Base-by-base conservation (phyloP, 2,888 invertebrate genomes). In the Aphodius sticticus region DNA sequence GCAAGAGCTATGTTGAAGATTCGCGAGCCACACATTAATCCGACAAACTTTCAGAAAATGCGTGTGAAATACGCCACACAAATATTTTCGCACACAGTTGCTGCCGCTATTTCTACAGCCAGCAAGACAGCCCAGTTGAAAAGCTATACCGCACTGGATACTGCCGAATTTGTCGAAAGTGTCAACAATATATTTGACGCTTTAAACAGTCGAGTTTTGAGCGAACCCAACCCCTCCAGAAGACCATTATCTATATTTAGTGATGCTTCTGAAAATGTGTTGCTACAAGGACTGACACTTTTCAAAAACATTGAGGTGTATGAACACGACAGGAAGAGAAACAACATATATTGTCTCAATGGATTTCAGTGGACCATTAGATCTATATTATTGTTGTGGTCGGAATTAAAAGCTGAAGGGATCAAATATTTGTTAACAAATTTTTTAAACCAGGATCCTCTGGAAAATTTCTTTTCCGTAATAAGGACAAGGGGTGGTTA, bases 111-210 rank as follows among this genome's bases (percentile, higher is more conserved):
- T 76, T n/a, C 26, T 78, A 82, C 82, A 14, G 82, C 77, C 38
- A 53, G 77, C n/a, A 69, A 37, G 69, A 82, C 80, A 76, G 14
- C 76, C 5, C 76, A 82, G 70, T 69, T 80, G 69, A 69, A 71
- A 69, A 81, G 78, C 76, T 72, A 69, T 12, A 81, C 83, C 35
- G 78, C 80, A 14, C 1, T 37, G 70, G 70, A 82, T 70, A 83
- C 82, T 6, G 80, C 79, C 69, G 76, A 80, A 16, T 83, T 82
- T 79, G 74, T 82, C 69, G 16, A 81, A 78, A 81, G 76, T 35
- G 79, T 82, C 35, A 81, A 83, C 38, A 76, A 80, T 16, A 82
- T 79, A 78, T 83, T 82, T 79, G 82, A 82, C 53, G 77, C 77
- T 26, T 78, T 82, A 38, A 82, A 82, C 53, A 82, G 81, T 76